Conservation (phyloP, 2,888 invertebrate genomes). For the Nomada fabriciana region DNA sequence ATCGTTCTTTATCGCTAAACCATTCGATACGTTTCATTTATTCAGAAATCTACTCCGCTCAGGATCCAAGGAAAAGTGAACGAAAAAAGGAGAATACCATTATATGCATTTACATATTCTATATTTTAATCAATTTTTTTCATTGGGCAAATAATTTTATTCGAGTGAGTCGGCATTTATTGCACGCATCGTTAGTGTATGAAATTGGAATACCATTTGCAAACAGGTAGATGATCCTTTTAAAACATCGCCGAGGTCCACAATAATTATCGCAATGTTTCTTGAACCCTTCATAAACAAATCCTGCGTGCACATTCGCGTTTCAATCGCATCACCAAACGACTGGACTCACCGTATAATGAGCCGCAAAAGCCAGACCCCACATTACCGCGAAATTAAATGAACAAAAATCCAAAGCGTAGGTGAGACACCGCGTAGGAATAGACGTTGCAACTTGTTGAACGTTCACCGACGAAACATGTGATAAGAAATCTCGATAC, state of each 20-base stretch:
- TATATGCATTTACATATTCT: background rate
- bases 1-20: background rate
- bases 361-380: background rate
- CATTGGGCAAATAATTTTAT: background rate
- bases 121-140: background rate
- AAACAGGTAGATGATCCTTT: background rate
- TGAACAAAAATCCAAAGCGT: background rate
- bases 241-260: background rate
- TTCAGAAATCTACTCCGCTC: background rate
- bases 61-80: background rate
- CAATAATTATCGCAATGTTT: background rate
- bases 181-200: background rate
- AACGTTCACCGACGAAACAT: constrained; percentile 43
- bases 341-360: background rate
- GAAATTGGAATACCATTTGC: background rate
- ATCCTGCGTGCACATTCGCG: constrained; percentile 2
- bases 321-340: constrained; percentile 3
- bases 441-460: constrained; percentile 33
- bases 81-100: background rate
- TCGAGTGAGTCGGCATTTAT: constrained; percentile 14
- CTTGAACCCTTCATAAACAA: background rate
- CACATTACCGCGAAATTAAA: constrained; percentile 35
- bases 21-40: constrained; percentile 9
- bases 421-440: constrained; percentile 18
- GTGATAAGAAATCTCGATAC: constrained; percentile 44